Base-by-base conservation (phyloP, 2,888 invertebrate species). In the Taenaris catops region DNA sequence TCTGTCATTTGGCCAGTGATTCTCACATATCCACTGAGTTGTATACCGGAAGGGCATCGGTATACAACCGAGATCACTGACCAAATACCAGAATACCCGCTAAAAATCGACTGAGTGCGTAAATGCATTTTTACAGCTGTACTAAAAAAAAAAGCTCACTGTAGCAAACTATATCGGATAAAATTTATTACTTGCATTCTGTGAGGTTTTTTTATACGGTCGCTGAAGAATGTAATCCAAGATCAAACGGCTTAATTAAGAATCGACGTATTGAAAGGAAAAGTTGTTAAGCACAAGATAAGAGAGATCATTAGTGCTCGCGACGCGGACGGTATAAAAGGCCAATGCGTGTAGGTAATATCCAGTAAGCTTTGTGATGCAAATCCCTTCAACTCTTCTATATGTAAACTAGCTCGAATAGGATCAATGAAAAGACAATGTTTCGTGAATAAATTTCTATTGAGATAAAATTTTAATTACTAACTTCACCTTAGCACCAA, bases 291-390 rank as follows among this genome's bases (percentile, higher is more conserved):
- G 20, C 4, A 8, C 32, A 11, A 42, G 34, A 35, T 47, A 38
- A 40, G 41, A 39, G 44, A 24, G 20, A 12, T 45, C 40, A 45
- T 45, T 45, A 48, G 46, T 41, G 46, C 37, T 38, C 32, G 38
- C 35, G 37, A 48, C 51, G 16, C 16, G 19, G 31, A 39, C 34
- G 38, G 7, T 14, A 25, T 34, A 27, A 41, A 29, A 33, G 34
- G 23, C 16, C 24, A 26, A 34, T 47, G 34, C 32, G 34, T 58
- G 63, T 67, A 32, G 32, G 23, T 68, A 66, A 73, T 71, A 70
- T 63, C 48, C 58, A 55, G 51, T n/a, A 27, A 50, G 55, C 74
- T 78, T 72, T 76, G 71, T 69, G 42, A 79, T 78, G 78, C 66
- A 67, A 79, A 79, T 71, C 47, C 32, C 25, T 28, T 6, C 6